Evolutionary conservation across 1,140 invertebrate species (phyloP), one percentile per base, ranked within the genome.

Genomic region (Trichonephila inaurata): DNA sequence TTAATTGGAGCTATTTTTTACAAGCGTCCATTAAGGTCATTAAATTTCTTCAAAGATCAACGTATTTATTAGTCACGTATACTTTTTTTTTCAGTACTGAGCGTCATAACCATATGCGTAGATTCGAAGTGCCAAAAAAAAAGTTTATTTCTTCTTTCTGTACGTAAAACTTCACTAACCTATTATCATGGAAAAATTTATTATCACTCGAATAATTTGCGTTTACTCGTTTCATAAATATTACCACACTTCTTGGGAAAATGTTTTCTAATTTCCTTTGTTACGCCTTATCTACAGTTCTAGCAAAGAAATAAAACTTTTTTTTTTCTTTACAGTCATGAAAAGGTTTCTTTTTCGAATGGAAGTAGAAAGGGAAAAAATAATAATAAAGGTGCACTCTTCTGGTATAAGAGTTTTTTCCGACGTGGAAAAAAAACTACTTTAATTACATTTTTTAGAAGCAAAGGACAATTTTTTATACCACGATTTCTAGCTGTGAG

Each of bases 391-490:
- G 14, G 51, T 60, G 1, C 58, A 60, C 24, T 18, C n/a, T 61
- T 86, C 19, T 58, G 24, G 58, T 86, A 61, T 62, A 61, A 6
- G 12, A 28, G 28, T 60, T 28, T 86, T 86, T 86, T 28, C 2
- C 24, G 8, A 18, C 51, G 21, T 60, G 24, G 51, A 62, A 86
- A 60, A 86, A 86, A 86, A 16, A 62, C 61, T n/a, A 61, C 83
- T 86, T 86, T 86, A 86, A 86, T 86, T 86, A 86, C 83, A 61
- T 86, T 86, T 86, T 85, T 86, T 86, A 28, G 60, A 10, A 60
- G 83, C 40, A 28, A 18, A 12, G n/a, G 21, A 60, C 58, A 86
- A 28, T 86, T 86, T 86, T 86, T 86, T 83, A 66, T 66, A 19
- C 64, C 44, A 51, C 44, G 44, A 51, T 51, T 83, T 83, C 12